A percentile compares a stretch with the other conserved stretches of the same genome.
Evolutionary conservation across 1,140 invertebrate genomes (phyloP).

Genomic region (Hermetia illucens): DNA sequence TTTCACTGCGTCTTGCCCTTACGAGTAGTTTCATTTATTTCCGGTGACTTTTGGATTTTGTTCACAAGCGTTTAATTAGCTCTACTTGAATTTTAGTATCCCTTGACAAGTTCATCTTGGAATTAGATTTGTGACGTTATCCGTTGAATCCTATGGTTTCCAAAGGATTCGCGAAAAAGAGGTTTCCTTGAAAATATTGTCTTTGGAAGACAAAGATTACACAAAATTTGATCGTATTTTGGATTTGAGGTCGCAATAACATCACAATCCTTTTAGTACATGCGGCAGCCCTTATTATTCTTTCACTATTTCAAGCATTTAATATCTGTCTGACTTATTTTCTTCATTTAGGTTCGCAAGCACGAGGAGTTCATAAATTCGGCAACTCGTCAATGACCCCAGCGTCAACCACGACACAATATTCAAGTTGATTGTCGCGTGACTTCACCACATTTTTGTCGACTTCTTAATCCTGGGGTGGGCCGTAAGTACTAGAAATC

Average conservation of each 20-base stretch:
- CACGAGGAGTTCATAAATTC: constrained; percentile 24
- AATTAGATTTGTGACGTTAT: neutral
- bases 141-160: neutral
- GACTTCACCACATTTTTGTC: constrained; percentile 30
- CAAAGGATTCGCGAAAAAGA: neutral
- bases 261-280: no score
- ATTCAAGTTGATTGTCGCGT: constrained; percentile 22
- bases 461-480: constrained; percentile 24
- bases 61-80: neutral
- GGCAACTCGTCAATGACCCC: constrained; percentile 23
- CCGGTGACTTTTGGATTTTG: neutral
- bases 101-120: neutral
- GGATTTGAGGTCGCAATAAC: neutral
- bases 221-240: neutral
- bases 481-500: constrained; percentile 18
- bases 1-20: no score
- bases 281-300: no score
- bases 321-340: no score
- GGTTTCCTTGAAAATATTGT: neutral
- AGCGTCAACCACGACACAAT: constrained; percentile 12
- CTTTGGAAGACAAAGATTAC: neutral
- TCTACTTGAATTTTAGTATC: neutral
- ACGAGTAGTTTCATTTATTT: no score
- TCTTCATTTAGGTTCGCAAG: constrained; percentile 19
- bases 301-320: no score